Evolutionary conservation across 2,888 invertebrate species (phyloP).

Genomic region (Mycalesis mineus): DNA sequence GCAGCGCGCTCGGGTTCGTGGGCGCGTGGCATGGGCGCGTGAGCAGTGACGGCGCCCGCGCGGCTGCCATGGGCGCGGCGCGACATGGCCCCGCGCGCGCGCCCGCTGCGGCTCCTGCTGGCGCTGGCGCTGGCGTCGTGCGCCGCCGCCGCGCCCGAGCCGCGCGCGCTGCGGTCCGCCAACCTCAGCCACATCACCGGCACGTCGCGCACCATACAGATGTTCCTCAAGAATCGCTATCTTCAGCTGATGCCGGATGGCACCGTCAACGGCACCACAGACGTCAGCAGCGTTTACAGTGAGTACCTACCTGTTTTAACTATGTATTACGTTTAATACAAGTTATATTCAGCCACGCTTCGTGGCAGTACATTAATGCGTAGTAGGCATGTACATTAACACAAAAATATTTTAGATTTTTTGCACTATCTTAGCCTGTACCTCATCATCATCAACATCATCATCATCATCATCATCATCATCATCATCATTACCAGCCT

Average conservation of each 20-base stretch:
- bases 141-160: constrained; percentile 73
- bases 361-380: too few species aligned
- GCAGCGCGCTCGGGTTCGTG: constrained; percentile 38
- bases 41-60: constrained; percentile 75
- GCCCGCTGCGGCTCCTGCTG: constrained; percentile 74
- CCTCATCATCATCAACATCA: too few species aligned
- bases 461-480: too few species aligned
- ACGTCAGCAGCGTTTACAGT: constrained; percentile 90
- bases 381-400: too few species aligned
- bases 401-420: too few species aligned
- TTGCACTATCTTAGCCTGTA: too few species aligned
- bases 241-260: constrained; percentile 90
- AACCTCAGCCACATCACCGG: constrained; percentile 89
- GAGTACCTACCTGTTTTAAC: constrained; percentile 66
- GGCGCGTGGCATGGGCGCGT: constrained; percentile 38
- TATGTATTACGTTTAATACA: too few species aligned
- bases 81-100: constrained; percentile 73
- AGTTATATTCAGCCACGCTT: too few species aligned
- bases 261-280: constrained; percentile 89
- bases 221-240: constrained; percentile 90
- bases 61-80: constrained; percentile 77
- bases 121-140: constrained; percentile 73
- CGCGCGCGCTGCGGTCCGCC: constrained; percentile 86
- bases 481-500: too few species aligned
- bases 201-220: constrained; percentile 87